These are phyloP conservation scores for Erpornis zantholeuca DNA, from an alignment of 2,113 vertebrate species.

Conservation along the genomic window DNA sequence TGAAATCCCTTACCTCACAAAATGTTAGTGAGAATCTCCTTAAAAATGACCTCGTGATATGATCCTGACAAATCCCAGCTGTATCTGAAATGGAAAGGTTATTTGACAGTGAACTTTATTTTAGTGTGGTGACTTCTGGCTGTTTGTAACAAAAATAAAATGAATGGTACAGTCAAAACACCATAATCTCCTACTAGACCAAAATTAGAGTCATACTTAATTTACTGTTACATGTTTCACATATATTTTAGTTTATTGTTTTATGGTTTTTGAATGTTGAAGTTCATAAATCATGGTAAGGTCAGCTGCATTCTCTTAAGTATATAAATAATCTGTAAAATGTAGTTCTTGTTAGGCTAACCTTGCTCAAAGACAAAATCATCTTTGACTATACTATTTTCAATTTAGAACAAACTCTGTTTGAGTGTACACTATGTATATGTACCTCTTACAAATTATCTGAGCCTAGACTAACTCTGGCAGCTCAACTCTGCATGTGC, in stretches of 20 bases:
- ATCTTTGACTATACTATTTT: not conserved
- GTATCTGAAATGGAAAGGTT: not conserved
- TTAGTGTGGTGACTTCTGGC: not conserved
- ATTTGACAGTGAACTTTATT: not conserved
- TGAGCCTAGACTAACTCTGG: not conserved
- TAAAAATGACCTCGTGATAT: constrained; percentile 21
- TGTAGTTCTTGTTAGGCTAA: not conserved
- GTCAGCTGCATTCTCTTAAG: not conserved
- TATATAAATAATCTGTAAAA: not conserved
- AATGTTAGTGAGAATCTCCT: constrained; percentile 19
- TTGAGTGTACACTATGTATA: not conserved
- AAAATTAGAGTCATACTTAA: not conserved
- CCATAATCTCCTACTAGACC: not conserved
- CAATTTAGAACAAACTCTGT: not conserved
- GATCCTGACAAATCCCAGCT: constrained; percentile 20
- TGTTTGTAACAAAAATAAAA: constrained; percentile 6
- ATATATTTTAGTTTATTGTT: not conserved
- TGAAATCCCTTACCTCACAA: constrained; percentile 48
- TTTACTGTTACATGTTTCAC: not conserved
- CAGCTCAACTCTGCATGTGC: not conserved
- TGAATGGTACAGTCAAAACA: not conserved
- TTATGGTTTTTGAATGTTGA: not conserved
- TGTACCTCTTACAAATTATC: not conserved
- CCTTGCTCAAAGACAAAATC: not conserved
- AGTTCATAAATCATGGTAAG: not conserved